Conservation (phyloP, 1,140 invertebrate species). For the Zaprionus taronus region DNA sequence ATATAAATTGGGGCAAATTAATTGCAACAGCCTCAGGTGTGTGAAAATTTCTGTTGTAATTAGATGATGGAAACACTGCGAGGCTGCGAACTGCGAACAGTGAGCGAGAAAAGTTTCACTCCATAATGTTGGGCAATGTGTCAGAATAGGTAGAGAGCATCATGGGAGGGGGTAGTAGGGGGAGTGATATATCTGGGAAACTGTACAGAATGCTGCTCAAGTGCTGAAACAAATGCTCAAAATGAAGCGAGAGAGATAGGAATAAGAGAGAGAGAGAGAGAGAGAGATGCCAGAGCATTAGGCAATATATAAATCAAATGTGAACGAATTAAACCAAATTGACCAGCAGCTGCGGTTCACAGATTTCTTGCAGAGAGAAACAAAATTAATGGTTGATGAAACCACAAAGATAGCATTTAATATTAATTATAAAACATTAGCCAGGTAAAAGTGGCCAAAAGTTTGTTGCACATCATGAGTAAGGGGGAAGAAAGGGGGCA, state of each 20-base stretch:
- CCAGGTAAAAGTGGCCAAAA: conserved; percentile 1
- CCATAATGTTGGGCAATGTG: conserved; percentile 45
- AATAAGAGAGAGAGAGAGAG: conserved; percentile 50
- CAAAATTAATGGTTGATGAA: conserved; percentile 48
- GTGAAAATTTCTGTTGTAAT: conserved; percentile 74
- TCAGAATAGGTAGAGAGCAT: conserved; percentile 4
- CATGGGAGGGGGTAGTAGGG: background rate
- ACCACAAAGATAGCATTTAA: conserved; percentile 24
- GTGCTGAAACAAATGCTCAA: conserved; percentile 31
- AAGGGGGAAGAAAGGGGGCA: background rate
- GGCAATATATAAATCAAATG: conserved; percentile 64
- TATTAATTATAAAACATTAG: conserved; percentile 31
- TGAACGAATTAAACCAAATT: conserved; percentile 37
- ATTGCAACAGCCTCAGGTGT: conserved; percentile 80
- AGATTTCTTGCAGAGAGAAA: conserved; percentile 27
- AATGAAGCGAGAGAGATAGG: conserved; percentile 43
- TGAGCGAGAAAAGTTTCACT: conserved; percentile 47
- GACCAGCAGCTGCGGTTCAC: conserved; percentile 66
- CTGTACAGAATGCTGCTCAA: conserved; percentile 37
- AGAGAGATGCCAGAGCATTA: conserved; percentile 47
- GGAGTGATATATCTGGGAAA: conserved; percentile 43
- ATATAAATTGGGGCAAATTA: conserved; percentile 81
- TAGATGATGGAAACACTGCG: conserved; percentile 75
- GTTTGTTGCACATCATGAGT: background rate
- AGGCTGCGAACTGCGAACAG: background rate